Conservation (phyloP, 2,113 vertebrate genomes). For the Steatornis caripensis region DNA sequence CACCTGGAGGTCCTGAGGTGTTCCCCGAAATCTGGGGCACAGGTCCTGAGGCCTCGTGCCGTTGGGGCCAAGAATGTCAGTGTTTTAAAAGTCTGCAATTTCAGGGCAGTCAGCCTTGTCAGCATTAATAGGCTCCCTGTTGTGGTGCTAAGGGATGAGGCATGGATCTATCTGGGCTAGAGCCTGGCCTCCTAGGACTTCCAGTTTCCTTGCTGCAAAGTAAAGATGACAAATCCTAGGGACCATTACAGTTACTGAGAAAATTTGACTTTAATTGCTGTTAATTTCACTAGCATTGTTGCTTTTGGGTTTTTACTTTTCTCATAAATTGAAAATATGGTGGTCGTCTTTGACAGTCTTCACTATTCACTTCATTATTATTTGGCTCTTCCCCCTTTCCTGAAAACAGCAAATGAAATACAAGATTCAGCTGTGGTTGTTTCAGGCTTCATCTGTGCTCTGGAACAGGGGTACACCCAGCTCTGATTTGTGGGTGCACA, state of each 20-base stretch:
- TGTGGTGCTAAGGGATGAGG: slow-evolving; percentile 7
- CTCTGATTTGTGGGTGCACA: not conserved
- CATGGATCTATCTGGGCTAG: not conserved
- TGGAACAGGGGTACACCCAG: not conserved
- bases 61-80: not conserved
- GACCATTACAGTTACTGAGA: not conserved
- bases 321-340: not conserved
- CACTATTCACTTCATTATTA: not conserved
- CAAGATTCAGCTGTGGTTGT: not conserved
- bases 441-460: not conserved
- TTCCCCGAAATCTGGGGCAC: not conserved
- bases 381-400: not conserved
- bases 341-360: not conserved
- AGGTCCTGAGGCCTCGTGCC: not conserved
- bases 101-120: slow-evolving; percentile 46
- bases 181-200: not conserved
- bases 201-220: not conserved
- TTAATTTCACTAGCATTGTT: not conserved
- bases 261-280: not conserved
- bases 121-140: slow-evolving; percentile 24
- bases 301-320: not conserved
- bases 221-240: not conserved
- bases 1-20: not conserved
- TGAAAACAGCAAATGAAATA: not conserved
- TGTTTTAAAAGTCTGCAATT: slow-evolving; percentile 5